Base-by-base conservation (phyloP, 2,113 vertebrate genomes). In the Oxygymnocypris stewartii region DNA sequence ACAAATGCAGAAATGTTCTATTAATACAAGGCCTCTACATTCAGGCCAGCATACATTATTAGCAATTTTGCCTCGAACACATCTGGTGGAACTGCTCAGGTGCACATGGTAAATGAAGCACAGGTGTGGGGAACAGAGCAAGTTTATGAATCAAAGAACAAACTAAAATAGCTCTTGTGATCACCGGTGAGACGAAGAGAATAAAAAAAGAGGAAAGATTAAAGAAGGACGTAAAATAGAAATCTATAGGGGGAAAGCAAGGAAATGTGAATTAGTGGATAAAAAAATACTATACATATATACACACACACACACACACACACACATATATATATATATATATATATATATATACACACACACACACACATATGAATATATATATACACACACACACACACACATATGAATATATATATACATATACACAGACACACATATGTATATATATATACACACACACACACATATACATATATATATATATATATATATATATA, bases 41-140 rank as follows among this genome's bases (percentile, higher is more conserved):
- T 83, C 83, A 87, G 61, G 80, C 83, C 11, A 84, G 76, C 86
- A 89, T 89, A 89, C 87, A 89, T 89, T 65, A 89, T 59, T 25
- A 79, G 28, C 44, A 82, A 51, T 82, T 82, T 82, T 49, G 63
- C 23, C 63, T 35, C 2, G 7, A 82, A 31, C 67, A 84, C 82
- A 84, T 84, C 80, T 82, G 80, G 80, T 35, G 80, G 63, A 28
- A 69, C 47, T 57, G 86, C 88, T 87, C 88, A 89, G 88, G 88
- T 87, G 88, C 86, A 69, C 85, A 88, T 88, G 86, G 87, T 92
- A 93, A 93, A 94, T 94, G 93, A 92, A 93, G 91, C 92, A 85
- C 95, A 95, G 94, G 94, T 95, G 94, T 88, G 90, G 89, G 84
- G 89, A 90, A 91, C 90, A 85, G 88, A 74, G 77, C 81, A 25